Evolutionary conservation across 2,113 vertebrate genomes (phyloP).

Genomic region (Trichechus manatus): DNA sequence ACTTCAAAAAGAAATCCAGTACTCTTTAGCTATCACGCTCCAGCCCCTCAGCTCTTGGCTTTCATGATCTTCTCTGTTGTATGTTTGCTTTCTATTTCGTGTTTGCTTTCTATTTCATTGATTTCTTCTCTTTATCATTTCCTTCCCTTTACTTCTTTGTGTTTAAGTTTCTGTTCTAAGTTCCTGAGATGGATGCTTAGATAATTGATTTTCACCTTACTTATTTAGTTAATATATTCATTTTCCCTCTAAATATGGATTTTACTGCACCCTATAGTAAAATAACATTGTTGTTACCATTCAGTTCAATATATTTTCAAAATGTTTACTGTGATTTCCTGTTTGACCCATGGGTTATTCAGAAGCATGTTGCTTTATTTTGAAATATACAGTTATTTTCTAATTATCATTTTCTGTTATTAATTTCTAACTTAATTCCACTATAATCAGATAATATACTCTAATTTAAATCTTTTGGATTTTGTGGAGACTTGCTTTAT

Average conservation of each 20-base stretch:
- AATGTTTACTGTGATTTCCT: background rate
- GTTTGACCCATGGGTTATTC: background rate
- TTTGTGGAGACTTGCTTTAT: background rate
- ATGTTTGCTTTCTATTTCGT: no score
- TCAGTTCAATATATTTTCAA: background rate
- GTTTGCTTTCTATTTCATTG: background rate
- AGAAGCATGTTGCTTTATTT: background rate
- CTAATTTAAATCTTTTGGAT: background rate
- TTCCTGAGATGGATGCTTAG: background rate
- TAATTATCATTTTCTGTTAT: background rate
- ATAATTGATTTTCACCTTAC: background rate
- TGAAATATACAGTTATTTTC: background rate
- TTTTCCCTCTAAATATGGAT: background rate
- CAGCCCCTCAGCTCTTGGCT: background rate
- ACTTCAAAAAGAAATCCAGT: no score
- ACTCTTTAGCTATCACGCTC: no score
- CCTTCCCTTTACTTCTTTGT: background rate
- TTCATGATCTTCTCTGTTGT: background rate
- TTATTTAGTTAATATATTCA: background rate
- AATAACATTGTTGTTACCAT: background rate
- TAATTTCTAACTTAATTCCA: background rate
- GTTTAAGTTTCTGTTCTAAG: background rate
- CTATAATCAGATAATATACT: background rate
- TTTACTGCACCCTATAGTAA: background rate
- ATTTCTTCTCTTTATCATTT: background rate